Evolutionary conservation across 2,888 invertebrate species (phyloP), one percentile per base, ranked within the genome.

Genomic region (Ditula angustiorana): DNA sequence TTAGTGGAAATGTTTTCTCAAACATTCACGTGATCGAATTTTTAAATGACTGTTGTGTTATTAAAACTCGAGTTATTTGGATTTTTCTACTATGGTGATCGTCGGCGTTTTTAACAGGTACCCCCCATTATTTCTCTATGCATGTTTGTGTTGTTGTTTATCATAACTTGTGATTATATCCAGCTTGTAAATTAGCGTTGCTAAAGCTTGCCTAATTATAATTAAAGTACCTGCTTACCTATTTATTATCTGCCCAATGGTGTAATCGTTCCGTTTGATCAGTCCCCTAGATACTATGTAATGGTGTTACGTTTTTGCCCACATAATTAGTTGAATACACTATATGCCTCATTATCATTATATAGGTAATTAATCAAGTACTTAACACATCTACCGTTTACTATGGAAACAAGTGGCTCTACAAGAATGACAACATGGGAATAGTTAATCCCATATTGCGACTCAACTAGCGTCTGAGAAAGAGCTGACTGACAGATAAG

Each of bases 41-140:
- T 73, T 73, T 71, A 71, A 74, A 75, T 75, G 71, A 72, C 64
- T 74, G 68, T 72, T 75, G 66, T 71, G 64, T 59, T 55, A 21
- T 33, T 52, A 50, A 8, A 56, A 58, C 46, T 58, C 19, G 64
- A 59, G 52, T 75, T 76, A 75, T 76, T 73, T 71, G 72, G 71
- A 79, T 83, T 90, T 91, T 90, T 88, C 87, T 85, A 91, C 81
- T 86, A 92, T 92, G 92, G 92, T 92, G 82, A 92, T 92, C 80
- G 91, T 92, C 82, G 87, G 92, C 82, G 92, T 92, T 79, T 92
- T 92, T 81, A 92, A 89, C 87, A 92, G 92, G 92, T 92, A 77
- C 19, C 19, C 10, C 19, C 16, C 19, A 16, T 5, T 10, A 10
- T 73, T 59, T 68, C 23, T 49, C 23, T 49, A 30, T 47, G 13